Conservation (phyloP, 2,888 invertebrate species). For the Chouioia cunea region DNA sequence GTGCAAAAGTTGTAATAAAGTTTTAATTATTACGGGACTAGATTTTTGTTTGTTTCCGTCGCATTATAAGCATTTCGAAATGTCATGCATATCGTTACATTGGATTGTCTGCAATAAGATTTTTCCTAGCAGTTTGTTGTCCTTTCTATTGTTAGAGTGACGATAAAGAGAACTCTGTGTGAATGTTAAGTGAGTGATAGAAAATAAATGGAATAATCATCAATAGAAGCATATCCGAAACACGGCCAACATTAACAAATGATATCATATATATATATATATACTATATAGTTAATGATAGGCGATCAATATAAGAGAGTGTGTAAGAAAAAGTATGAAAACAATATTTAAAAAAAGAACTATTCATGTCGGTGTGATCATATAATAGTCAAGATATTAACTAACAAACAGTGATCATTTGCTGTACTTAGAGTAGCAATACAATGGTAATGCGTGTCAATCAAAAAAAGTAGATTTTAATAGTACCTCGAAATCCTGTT, state of each 20-base stretch:
- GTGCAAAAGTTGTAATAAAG: constrained; percentile 23
- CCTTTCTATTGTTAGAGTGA: neutral
- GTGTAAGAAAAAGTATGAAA: constrained; percentile 16
- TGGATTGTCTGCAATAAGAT: constrained; percentile 19
- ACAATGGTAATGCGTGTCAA: constrained; percentile 53
- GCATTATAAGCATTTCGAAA: constrained; percentile 26
- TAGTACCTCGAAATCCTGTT: constrained; percentile 88
- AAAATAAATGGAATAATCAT: constrained; percentile 30
- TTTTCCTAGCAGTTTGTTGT: constrained; percentile 13
- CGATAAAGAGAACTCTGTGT: too few relatives aligned
- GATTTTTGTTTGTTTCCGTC: too few relatives aligned
- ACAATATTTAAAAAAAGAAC: constrained; percentile 24
- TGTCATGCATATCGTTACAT: constrained; percentile 14
- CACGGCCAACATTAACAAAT: constrained; percentile 64
- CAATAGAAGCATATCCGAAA: constrained; percentile 63
- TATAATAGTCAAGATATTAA: constrained; percentile 39
- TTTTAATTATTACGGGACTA: too few relatives aligned
- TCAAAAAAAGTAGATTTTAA: constrained; percentile 65
- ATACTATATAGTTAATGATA: constrained; percentile 49
- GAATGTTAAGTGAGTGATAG: constrained; percentile 4
- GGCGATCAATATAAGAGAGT: constrained; percentile 35
- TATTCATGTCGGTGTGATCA: constrained; percentile 37
- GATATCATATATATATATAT: constrained; percentile 39
- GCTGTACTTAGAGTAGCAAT: constrained; percentile 47
- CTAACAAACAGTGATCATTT: constrained; percentile 48